Base-by-base conservation (phyloP, 2,888 invertebrate species). In the Myopa testacea region DNA sequence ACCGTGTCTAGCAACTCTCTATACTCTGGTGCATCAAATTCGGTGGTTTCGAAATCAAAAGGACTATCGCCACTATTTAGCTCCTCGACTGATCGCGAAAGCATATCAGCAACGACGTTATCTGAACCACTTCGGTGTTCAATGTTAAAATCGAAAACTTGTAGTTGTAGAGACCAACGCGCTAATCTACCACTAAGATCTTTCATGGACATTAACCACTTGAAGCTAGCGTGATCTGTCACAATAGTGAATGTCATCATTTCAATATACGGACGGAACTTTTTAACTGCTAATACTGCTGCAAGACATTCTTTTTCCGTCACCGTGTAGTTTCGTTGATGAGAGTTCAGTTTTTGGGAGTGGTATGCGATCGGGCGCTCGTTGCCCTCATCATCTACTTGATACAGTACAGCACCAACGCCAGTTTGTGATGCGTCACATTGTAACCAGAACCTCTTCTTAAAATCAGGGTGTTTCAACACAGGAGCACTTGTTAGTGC, bases 211-310 rank as follows among this genome's bases (percentile, higher is more conserved):
- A 82, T 78, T 0, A 86, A 78, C 83, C 84, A 85, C 55, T 81
- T 75, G 0, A 86, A 69, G 5, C 83, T 82, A 16, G 80, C 79
- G 52, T 84, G 83, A 78, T 86, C 85, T 0, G 85, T 82, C 10
- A 82, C 37, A 0, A 84, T 79, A 0, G 38, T 81, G 58, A 84
- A 83, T 7, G 78, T 71, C 14, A 71, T 62, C n/a, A 71, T 14
- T 55, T 71, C 71, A 14, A 77, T n/a, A 38, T 77, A 71, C 19
- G 65, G 76, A 3, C 77, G 12, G 58, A 77, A 73, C 19, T 67
- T 7, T 40, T 72, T 73, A 1, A 77, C 58, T 0, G 76, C 78
- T 38, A 77, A 7, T 7, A 73, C 63, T 26, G 63, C 73, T 6
- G 73, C 73, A 3, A 63, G 34, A 12, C 73, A 73, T n/a, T 78